Evolutionary conservation across 30 jellyfish, hydroid and myxozoan genomes (phyloP).

Genomic region (Turritopsis dohrnii): DNA sequence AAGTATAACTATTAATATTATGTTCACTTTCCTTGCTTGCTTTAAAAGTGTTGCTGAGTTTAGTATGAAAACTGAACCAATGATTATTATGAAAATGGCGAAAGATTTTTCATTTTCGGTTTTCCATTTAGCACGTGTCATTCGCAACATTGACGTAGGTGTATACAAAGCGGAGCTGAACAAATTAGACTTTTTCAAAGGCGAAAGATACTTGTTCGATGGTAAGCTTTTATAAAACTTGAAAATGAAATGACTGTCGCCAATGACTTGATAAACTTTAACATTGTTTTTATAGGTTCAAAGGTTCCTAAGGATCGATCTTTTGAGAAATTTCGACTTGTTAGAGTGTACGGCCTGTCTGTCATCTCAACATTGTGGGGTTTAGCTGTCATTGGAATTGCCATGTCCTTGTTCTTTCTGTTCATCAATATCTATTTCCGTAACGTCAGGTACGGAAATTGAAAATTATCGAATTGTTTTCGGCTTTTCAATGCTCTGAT

Average conservation of each 20-base stretch:
- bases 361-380: slow-evolving; percentile 66
- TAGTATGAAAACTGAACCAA: background rate
- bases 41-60: too few species aligned
- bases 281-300: too few species aligned
- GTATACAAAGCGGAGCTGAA: background rate
- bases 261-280: too few species aligned
- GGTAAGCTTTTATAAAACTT: background rate
- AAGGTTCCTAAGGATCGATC: background rate
- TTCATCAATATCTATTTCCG: slow-evolving; percentile 58
- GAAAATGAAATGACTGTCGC: too few species aligned
- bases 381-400: slow-evolving; percentile 50
- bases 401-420: slow-evolving; percentile 40
- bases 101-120: background rate
- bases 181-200: background rate
- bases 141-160: background rate
- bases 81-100: too few species aligned
- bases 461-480: too few species aligned
- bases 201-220: background rate
- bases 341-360: slow-evolving; percentile 28
- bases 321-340: background rate
- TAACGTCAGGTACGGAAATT: slow-evolving; percentile 42
- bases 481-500: too few species aligned
- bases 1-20: too few species aligned
- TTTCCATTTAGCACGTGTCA: background rate
- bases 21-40: too few species aligned